These are phyloP conservation scores for Crypturellus undulatus DNA, from an alignment of 2,113 vertebrate species.

Conservation along the genomic window DNA sequence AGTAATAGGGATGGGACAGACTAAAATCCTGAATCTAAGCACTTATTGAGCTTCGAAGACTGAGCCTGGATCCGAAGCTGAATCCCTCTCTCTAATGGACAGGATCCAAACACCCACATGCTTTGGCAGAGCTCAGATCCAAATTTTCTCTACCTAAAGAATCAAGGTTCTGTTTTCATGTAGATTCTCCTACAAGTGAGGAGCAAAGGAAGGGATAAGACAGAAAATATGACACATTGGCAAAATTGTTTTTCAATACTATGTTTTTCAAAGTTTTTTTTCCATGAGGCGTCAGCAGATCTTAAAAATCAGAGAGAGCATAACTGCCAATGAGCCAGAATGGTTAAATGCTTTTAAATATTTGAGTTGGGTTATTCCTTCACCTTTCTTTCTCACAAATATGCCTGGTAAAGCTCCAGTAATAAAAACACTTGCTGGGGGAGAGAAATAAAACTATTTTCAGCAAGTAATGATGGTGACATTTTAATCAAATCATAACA, in stretches of 20 bases:
- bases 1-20: constrained; percentile 8
- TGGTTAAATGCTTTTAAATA: constrained; percentile 41
- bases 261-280: constrained; percentile 62
- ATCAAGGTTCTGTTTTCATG: constrained; percentile 47
- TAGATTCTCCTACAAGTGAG: constrained; percentile 28
- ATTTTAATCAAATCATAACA: constrained; percentile 40
- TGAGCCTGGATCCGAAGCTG: constrained; percentile 39
- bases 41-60: constrained; percentile 1
- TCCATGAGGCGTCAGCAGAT: constrained; percentile 57
- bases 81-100: constrained; percentile 23
- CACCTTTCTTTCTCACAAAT: constrained; percentile 63
- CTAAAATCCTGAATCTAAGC: constrained; percentile 29
- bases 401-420: constrained; percentile 56
- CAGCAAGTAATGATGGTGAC: constrained; percentile 36
- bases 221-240: constrained; percentile 66
- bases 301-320: constrained; percentile 55
- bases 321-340: constrained; percentile 56
- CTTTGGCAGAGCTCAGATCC: constrained; percentile 43
- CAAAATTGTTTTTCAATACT: constrained; percentile 66
- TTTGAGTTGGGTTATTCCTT: constrained; percentile 59
- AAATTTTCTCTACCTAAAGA: constrained; percentile 60
- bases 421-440: constrained; percentile 59
- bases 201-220: constrained; percentile 29
- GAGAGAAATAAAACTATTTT: constrained; percentile 23
- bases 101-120: constrained; percentile 49